Evolutionary conservation across 2,888 invertebrate genomes (phyloP).

Genomic region (Machimus atricapillus): DNA sequence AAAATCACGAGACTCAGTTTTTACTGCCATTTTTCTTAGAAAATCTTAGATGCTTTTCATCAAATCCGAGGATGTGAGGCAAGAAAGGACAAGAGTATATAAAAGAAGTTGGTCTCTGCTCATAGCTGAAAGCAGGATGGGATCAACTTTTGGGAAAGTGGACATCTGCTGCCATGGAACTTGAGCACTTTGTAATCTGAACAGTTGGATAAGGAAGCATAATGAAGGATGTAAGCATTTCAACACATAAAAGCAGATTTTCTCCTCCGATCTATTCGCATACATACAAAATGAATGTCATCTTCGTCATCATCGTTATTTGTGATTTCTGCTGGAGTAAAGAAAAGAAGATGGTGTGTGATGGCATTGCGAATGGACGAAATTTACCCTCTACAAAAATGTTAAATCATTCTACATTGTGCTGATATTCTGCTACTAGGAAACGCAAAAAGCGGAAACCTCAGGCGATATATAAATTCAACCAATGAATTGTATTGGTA

Average conservation of each 20-base stretch:
- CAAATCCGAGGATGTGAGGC: neutral
- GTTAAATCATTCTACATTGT: constrained; percentile 19
- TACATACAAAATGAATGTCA: constrained; percentile 11
- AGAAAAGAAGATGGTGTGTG: neutral
- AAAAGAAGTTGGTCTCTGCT: neutral
- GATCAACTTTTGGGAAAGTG: constrained; percentile 15
- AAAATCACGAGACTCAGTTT: constrained; percentile 20
- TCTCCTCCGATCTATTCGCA: neutral
- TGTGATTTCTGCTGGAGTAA: constrained; percentile 1
- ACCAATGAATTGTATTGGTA: neutral
- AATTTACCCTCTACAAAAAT: neutral
- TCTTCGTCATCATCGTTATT: constrained; percentile 26
- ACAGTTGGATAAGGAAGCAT: constrained; percentile 13
- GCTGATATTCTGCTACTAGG: neutral
- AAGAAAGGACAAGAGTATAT: neutral
- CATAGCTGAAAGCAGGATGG: neutral
- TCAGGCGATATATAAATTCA: neutral
- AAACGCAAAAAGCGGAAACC: neutral
- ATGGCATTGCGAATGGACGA: neutral
- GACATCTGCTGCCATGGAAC: neutral
- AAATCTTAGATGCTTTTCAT: constrained; percentile 1
- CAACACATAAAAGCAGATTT: constrained; percentile 3
- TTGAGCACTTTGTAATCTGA: constrained; percentile 19
- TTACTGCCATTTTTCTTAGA: neutral
- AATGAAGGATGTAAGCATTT: constrained; percentile 26